These are phyloP conservation scores for Dromiciops gliroides DNA, from an alignment of 2,113 vertebrate species.

Conservation along the genomic window DNA sequence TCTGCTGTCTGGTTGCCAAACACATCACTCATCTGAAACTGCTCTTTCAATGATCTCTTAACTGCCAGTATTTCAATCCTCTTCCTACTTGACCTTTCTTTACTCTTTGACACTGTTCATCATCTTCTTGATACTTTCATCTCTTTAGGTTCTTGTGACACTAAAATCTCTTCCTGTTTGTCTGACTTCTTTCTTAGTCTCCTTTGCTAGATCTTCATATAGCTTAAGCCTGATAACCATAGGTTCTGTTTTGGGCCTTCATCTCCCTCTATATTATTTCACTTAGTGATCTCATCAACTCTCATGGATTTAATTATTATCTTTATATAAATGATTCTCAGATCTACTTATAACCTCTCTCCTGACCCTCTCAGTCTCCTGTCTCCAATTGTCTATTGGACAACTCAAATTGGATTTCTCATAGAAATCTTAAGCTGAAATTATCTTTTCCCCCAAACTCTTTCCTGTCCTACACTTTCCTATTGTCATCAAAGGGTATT, in stretches of 20 bases:
- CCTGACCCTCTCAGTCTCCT: not conserved
- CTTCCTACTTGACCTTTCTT: no score
- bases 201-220: no score
- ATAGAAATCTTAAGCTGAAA: not conserved
- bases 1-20: not conserved
- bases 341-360: not conserved
- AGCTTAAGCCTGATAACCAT: not conserved
- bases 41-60: not conserved
- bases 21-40: not conserved
- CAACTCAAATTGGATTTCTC: not conserved
- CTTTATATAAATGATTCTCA: not conserved
- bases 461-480: not conserved
- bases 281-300: not conserved
- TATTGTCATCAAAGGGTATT: not conserved
- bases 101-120: not conserved
- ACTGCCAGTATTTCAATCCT: not conserved
- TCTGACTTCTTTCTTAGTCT: no score
- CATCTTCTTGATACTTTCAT: not conserved
- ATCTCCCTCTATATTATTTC: not conserved
- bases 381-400: not conserved
- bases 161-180: no score
- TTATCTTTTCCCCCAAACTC: not conserved
- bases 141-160: not conserved
- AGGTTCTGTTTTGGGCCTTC: not conserved
- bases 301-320: not conserved